Evolutionary conservation across 1,140 invertebrate genomes (phyloP).

Genomic region (Danaus plexippus): DNA sequence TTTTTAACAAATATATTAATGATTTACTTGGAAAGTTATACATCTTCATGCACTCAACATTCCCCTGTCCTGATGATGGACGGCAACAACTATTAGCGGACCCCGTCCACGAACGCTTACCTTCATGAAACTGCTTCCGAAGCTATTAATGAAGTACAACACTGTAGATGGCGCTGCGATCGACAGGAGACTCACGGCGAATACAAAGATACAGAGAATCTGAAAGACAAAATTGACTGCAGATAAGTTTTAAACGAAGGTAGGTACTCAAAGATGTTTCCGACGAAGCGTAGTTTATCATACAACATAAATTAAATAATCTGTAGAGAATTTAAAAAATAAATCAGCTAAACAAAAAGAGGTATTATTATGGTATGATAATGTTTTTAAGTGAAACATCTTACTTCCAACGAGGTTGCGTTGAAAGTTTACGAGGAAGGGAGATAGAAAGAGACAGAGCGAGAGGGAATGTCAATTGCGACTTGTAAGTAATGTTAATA

Average conservation of each 20-base stretch:
- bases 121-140: not conserved
- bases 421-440: too few relatives aligned
- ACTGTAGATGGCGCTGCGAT: slow-evolving; percentile 34
- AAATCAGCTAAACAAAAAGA: too few relatives aligned
- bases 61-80: not conserved
- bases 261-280: too few relatives aligned
- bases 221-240: slow-evolving; percentile 20
- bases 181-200: slow-evolving; percentile 35
- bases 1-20: too few relatives aligned
- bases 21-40: not conserved
- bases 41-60: not conserved
- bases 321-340: not conserved
- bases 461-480: too few relatives aligned
- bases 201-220: slow-evolving; percentile 24
- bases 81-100: not conserved
- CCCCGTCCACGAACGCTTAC: too few relatives aligned
- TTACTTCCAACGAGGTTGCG: too few relatives aligned
- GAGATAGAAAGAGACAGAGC: too few relatives aligned
- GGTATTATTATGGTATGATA: too few relatives aligned
- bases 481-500: too few relatives aligned
- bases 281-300: not conserved
- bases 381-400: too few relatives aligned
- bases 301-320: not conserved
- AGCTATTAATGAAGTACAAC: not conserved
- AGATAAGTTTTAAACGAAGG: not conserved